Percentiles rank a stretch among this genome's conserved stretches.
Evolutionary conservation across 2,113 vertebrate genomes (phyloP).

Genomic region (Indicator indicator): DNA sequence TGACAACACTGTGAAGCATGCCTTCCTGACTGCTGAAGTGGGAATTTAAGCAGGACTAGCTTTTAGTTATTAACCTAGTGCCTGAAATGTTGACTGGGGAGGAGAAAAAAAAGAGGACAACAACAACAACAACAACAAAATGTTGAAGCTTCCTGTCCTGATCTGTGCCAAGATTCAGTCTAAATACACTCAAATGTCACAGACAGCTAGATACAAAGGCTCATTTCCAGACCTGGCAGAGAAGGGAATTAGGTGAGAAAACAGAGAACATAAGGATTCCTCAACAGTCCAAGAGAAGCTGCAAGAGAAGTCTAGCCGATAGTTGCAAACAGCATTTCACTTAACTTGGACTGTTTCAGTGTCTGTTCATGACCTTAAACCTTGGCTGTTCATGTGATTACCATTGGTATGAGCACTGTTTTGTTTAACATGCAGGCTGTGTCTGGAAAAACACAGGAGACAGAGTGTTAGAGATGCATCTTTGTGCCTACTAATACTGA

Average conservation of each 20-base stretch:
- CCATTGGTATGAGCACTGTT: neutral
- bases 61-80: neutral
- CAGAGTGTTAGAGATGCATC: neutral
- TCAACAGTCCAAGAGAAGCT: neutral
- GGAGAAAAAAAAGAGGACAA: no score
- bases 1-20: neutral
- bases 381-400: neutral
- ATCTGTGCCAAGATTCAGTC: neutral
- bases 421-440: neutral
- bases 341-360: neutral
- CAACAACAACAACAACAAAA: neutral
- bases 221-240: neutral
- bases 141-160: neutral
- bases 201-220: neutral
- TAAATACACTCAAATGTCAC: neutral
- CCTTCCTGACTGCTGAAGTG: neutral
- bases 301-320: neutral
- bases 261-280: neutral
- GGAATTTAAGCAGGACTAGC: neutral
- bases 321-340: neutral
- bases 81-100: neutral
- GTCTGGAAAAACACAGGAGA: slow-evolving; percentile 12
- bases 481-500: neutral
- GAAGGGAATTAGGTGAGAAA: neutral
- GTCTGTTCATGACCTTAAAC: neutral